Base-by-base conservation (phyloP, 2,888 invertebrate genomes). In the Euclidia mi region DNA sequence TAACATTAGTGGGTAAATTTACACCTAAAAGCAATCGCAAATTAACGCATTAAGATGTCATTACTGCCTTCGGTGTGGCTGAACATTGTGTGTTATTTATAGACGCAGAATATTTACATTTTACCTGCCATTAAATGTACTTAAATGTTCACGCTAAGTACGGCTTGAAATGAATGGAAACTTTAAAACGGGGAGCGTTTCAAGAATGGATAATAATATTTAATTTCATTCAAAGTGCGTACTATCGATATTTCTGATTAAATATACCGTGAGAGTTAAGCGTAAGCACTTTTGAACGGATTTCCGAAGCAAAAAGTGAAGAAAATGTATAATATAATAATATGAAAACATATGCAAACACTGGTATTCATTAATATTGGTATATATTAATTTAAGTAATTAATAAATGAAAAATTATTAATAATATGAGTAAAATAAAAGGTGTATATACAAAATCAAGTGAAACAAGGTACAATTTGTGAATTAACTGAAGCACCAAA, bases 161-260 rank as follows among this genome's bases (percentile, higher is more conserved):
- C 38, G 18, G 14, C 31, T 20, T 40, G 18, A 18, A 47, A 38
- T 29, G 11, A 47, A 47, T 18, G 31, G 41, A 34, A 41, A 41
- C 40, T 46, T 55, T 29, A 7, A 25, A 35, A 31, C 47, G 31
- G 11, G 15, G 15, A 34, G 34, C 17, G 11, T 41, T 41, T n/a
- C 9, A 32, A 41, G 28, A 47, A 34, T 11, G 17, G 51, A 43
- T 31, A 51, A 50, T 43, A 9, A 51, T 37, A 37, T 51, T 34
- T 44, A 40, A 48, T 48, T 31, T 48, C 15, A 12, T 12, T 3
- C 12, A 31, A 14, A 17, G 38, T 4, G 9, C 12, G 17, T 15
- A 11, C 9, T 48, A n/a, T n/a, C 9, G 18, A 47, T n/a, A 20
- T 40, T 12, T 17, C 1, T n/a, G 9, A 2, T 28, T 17, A 7